phyloP scores from a whole-genome alignment of 2,113 vertebrate species.

The Malaclemys terrapin region DNA sequence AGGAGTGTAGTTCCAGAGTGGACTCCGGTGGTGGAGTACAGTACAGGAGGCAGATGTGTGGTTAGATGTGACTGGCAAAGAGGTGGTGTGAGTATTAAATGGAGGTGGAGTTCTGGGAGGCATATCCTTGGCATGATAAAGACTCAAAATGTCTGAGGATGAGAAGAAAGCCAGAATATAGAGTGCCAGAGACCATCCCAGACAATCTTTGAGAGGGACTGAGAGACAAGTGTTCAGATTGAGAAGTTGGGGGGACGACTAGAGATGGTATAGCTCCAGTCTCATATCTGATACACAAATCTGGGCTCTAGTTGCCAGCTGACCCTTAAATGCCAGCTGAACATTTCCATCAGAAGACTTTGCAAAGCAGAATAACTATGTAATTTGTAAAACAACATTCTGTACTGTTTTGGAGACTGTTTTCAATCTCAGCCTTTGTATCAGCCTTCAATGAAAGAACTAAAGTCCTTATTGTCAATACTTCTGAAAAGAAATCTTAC shows the following conservation, averaged over 20 bases:
- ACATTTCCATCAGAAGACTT: not conserved
- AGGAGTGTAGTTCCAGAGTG: not conserved
- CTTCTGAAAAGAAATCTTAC: not conserved
- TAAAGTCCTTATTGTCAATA: not conserved
- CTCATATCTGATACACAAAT: not conserved
- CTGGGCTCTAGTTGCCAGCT: accelerated
- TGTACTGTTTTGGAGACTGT: not conserved
- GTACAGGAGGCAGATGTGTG: not conserved
- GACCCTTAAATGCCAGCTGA: not conserved
- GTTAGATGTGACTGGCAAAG: not conserved
- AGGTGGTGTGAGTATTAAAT: not conserved
- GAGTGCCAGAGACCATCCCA: not conserved
- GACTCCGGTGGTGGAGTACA: not conserved
- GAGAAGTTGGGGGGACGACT: not conserved
- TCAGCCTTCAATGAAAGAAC: not conserved
- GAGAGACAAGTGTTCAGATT: not conserved
- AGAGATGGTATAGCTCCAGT: not conserved
- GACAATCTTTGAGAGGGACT: not conserved
- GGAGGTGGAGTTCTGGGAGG: accelerated
- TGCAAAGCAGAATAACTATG: not conserved
- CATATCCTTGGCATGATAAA: not conserved
- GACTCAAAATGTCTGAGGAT: not conserved
- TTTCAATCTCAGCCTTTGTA: not conserved
- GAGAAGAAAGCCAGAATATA: not conserved
- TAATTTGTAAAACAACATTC: not conserved